A percentile compares a stretch with the other conserved stretches of the same genome.
These are phyloP conservation scores for Podarcis muralis DNA, from an alignment of 2,113 vertebrate species.

Conservation along the genomic window DNA sequence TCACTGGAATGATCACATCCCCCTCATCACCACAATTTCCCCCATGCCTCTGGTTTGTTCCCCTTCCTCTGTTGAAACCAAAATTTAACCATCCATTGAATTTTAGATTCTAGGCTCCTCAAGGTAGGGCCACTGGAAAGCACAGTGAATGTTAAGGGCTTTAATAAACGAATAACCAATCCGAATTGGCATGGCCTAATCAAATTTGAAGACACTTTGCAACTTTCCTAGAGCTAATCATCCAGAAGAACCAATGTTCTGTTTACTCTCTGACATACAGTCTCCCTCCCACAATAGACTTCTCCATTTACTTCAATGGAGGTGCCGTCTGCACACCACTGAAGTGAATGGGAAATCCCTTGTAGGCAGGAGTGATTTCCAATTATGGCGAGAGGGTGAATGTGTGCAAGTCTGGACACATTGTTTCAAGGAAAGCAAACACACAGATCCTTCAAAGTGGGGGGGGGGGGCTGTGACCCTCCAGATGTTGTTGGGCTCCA, in stretches of 20 bases:
- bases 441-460: neutral
- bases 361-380: neutral
- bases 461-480: too few species aligned
- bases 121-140: neutral
- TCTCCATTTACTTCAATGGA: neutral
- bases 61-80: neutral
- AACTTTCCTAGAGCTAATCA: slow-evolving; percentile 41
- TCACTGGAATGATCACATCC: neutral
- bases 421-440: neutral
- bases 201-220: slow-evolving; percentile 27
- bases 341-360: neutral
- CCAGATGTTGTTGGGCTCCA: too few species aligned
- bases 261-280: too few species aligned
- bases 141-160: neutral
- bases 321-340: neutral
- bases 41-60: neutral
- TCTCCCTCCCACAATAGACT: neutral
- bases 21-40: too few species aligned
- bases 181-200: neutral
- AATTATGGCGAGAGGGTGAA: too few species aligned
- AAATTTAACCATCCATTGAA: neutral
- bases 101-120: neutral
- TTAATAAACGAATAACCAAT: neutral
- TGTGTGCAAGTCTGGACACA: neutral
- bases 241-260: neutral